Base-by-base conservation (phyloP, 92 coral and sea anemone genomes). In the Isaurus tuberculatus region DNA sequence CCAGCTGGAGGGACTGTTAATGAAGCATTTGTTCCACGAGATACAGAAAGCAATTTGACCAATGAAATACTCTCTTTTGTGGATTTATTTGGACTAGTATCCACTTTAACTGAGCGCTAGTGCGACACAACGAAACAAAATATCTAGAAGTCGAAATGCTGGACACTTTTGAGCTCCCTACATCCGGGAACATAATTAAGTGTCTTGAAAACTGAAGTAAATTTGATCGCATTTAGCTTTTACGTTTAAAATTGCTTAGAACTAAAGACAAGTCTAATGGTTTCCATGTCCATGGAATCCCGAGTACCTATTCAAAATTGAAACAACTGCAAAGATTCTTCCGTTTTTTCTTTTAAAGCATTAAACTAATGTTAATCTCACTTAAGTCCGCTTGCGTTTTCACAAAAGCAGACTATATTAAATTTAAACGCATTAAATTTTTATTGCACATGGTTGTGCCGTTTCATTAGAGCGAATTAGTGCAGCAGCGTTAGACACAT, bases 401-500 rank as follows among this genome's bases (percentile, higher is more conserved):
- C 17, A 15, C 29, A 61, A 57, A 27, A 33, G 32, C 55, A 25
- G 53, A 58, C 55, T 15, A 17, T 31, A 34, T 74, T 14, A 73
- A 53, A 27, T 20, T 40, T n/a, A n/a, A 30, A 20, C 65, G 26
- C 22, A 57, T n/a, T n/a, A 53, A n/a, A 13, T 43, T 77, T 25
- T 58, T 58, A 77, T 25, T 53, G 33, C 43, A 77, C 70, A 7
- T 3, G 32, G n/a, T 40, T 4, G 70, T 58, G 36, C 70, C 82
- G 25, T 32, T 19, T 77, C 22, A 36, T 77, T 58, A 77, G 34
- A 58, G 82, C 82, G 23, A 57, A 36, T 36, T 77, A 77, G 82
- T 65, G 64, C 51, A 77, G 82, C 70, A 61, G 68, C 68, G 51
- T 77, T 77, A 77, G 27, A 77, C 46, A 29, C 44, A 34, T 33